phyloP scores from a whole-genome alignment of 2,113 vertebrate species.

The Microcebus tavaratra region DNA sequence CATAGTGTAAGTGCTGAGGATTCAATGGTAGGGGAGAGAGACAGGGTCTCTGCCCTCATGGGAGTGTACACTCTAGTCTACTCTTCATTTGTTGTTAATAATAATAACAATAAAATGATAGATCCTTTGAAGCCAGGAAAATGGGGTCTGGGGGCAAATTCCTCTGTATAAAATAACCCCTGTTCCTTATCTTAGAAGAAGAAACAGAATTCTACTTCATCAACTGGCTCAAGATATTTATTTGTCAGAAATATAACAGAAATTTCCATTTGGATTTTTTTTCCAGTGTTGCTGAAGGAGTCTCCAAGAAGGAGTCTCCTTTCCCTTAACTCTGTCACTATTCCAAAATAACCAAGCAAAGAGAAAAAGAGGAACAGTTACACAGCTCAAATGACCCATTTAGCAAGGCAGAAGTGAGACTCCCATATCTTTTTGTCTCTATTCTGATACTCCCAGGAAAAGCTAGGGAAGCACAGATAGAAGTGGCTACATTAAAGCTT shows the following conservation, averaged over 20 bases:
- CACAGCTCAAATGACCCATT: background rate
- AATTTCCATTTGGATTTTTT: constrained; percentile 29
- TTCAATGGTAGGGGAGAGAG: background rate
- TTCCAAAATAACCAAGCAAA: background rate
- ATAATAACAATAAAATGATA: background rate
- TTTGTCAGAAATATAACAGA: background rate
- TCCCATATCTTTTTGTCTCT: background rate
- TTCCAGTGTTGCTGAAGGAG: constrained; percentile 12
- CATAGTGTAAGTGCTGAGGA: background rate
- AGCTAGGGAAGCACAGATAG: background rate
- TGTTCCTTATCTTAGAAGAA: constrained; percentile 27
- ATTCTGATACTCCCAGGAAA: background rate
- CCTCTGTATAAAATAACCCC: background rate
- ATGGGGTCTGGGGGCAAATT: background rate
- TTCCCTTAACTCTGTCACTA: background rate
- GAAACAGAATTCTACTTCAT: constrained; percentile 2
- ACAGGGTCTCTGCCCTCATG: background rate
- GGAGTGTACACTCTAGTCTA: background rate
- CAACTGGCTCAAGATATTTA: constrained; percentile 9
- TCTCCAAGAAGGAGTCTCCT: background rate
- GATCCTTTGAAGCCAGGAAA: constrained; percentile 1
- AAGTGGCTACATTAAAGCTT: background rate
- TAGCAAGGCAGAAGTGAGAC: background rate
- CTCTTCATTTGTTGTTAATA: background rate
- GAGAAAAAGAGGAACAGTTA: background rate